Evolutionary conservation across 2,888 invertebrate species (phyloP).

Genomic region (Leptopterna dolabrata): DNA sequence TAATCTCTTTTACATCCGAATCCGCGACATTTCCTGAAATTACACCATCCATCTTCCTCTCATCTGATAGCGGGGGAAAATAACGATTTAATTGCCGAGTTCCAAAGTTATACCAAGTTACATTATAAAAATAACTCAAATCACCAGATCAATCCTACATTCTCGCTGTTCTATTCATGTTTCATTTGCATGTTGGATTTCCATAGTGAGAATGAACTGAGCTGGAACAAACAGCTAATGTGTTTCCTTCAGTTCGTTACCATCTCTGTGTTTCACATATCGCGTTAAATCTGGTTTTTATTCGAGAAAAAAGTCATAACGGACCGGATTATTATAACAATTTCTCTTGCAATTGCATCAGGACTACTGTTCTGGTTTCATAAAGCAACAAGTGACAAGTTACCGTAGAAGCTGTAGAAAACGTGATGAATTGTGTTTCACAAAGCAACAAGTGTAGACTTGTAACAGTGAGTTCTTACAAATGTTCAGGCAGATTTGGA

Average conservation of each 20-base stretch:
- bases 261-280: too few relatives aligned
- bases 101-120: not conserved
- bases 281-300: too few relatives aligned
- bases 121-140: not conserved
- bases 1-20: not conserved
- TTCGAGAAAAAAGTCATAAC: too few relatives aligned
- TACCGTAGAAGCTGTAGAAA: too few relatives aligned
- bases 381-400: too few relatives aligned
- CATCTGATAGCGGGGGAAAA: not conserved
- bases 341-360: too few relatives aligned
- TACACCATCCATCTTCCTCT: not conserved
- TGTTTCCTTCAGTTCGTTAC: not conserved
- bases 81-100: not conserved
- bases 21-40: not conserved
- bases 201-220: not conserved
- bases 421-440: too few relatives aligned
- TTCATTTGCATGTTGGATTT: not conserved
- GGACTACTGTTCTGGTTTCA: too few relatives aligned
- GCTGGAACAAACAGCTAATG: not conserved
- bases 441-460: too few relatives aligned
- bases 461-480: too few relatives aligned
- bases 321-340: too few relatives aligned
- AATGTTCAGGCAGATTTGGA: too few relatives aligned
- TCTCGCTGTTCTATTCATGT: not conserved
- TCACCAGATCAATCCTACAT: not conserved